These are phyloP conservation scores for Ibidorhyncha struthersii DNA, from an alignment of 2,113 vertebrate genomes.

Conservation along the genomic window DNA sequence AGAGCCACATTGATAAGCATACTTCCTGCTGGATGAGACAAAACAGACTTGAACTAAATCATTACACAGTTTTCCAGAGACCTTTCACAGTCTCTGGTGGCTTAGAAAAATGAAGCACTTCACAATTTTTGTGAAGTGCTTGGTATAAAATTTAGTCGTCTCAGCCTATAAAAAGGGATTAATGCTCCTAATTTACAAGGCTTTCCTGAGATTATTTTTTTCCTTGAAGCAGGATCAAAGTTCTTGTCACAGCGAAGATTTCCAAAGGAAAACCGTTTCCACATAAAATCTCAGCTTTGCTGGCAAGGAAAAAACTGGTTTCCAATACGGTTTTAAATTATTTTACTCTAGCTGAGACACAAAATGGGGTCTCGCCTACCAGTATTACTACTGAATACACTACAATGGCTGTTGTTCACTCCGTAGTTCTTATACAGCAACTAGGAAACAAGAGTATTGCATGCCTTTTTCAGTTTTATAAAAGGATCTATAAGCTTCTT, in stretches of 20 bases:
- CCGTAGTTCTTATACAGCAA: neutral
- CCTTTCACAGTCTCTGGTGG: neutral
- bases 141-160: neutral
- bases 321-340: neutral
- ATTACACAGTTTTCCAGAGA: neutral
- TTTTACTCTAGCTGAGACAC: neutral
- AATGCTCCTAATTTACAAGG: neutral
- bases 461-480: neutral
- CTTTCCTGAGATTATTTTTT: neutral
- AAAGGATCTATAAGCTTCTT: neutral
- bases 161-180: neutral
- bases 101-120: neutral
- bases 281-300: neutral
- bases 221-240: neutral
- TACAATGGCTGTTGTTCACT: neutral
- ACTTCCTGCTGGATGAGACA: slow-evolving; percentile 13
- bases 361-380: neutral
- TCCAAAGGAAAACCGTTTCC: neutral
- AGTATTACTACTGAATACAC: neutral
- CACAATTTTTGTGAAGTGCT: neutral
- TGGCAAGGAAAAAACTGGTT: neutral
- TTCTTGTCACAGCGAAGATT: neutral
- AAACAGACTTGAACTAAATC: slow-evolving; percentile 14
- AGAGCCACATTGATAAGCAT: slow-evolving; percentile 19
- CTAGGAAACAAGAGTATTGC: neutral